Evolutionary conservation across 2,797 vertebrate genomes (phyloP).

Genomic region (Cygnus olor): DNA sequence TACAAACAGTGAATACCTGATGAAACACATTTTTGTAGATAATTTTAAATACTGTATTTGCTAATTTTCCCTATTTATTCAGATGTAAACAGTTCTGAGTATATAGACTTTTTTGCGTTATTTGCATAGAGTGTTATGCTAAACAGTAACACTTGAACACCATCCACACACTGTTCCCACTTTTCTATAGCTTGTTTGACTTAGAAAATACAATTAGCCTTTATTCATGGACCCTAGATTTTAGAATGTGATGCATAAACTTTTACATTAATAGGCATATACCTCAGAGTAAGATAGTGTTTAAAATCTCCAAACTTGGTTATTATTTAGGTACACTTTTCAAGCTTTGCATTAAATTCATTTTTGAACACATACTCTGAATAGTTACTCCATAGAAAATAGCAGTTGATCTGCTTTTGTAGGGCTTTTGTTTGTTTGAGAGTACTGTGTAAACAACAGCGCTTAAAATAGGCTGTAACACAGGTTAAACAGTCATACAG

Average conservation of each 20-base stretch:
- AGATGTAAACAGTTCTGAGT: conserved; percentile 50
- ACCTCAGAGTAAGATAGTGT: conserved; percentile 62
- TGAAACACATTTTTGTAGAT: conserved; percentile 61
- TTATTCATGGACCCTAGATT: conserved; percentile 10
- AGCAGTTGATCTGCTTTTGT: neutral
- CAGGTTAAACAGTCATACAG: neutral
- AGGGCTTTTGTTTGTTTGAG: neutral
- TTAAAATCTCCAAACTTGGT: conserved; percentile 12
- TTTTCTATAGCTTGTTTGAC: conserved; percentile 39
- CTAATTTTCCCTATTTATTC: conserved; percentile 53
- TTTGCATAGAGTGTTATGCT: conserved; percentile 36
- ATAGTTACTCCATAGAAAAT: neutral
- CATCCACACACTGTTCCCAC: neutral
- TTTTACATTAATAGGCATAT: conserved; percentile 41
- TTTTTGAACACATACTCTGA: neutral
- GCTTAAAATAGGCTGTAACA: neutral
- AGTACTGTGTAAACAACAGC: neutral
- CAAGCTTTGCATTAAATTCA: neutral
- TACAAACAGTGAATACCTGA: conserved; percentile 31
- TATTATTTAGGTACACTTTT: neutral
- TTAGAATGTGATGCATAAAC: conserved; percentile 53
- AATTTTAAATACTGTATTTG: conserved; percentile 60
- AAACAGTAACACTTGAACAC: neutral
- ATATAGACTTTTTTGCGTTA: conserved; percentile 18
- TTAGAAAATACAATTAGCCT: conserved; percentile 28